Evolutionary conservation across 2,113 vertebrate genomes (phyloP), one percentile per base, ranked within the genome.

Genomic region (Dendropsophus ebraccatus): DNA sequence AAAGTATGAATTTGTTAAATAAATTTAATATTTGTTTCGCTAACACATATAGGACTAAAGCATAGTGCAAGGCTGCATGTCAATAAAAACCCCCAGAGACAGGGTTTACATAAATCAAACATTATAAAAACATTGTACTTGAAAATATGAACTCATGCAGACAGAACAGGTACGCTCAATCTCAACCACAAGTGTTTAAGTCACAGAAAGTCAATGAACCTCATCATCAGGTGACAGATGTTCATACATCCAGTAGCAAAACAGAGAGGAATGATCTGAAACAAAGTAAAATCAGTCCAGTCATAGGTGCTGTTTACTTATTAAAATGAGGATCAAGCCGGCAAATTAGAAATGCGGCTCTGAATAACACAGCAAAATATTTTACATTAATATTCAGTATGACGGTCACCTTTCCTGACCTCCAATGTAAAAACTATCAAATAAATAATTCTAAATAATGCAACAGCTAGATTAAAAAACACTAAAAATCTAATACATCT

Each of bases 71-170:
- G 89, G 91, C 91, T 92, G 88, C 79, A 86, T 90, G 90, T 35
- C 0, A 92, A 92, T 88, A 90, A 88, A 91, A 90, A 89, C 6
- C 35, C 35, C 14, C 87, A 88, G 92, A 87, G 88, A 87, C 85
- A 85, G 90, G 88, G 88, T 89, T 90, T 90, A 90, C 54, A 87
- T 88, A 73, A 92, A 93, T 91, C 96, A 97, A 96, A 96, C 96
- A 94, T 90, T 91, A 92, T 92, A 91, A 83, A 93, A 92, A 93
- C 91, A 92, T 78, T 65, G 79, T 41, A 73, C 49, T 88, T 88
- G 90, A 87, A 91, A 92, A 94, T 93, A 95, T 93, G 88, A 93
- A 89, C 73, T 92, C 94, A 97, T 97, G 96, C 96, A 94, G 90
- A 92, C 92, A 93, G 88, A 96, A 91, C 90, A 81, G 90, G 90